A percentile compares a stretch with the other conserved stretches of the same genome.
Evolutionary conservation across 2,888 invertebrate genomes (phyloP).

Genomic region (Gibbula magus): DNA sequence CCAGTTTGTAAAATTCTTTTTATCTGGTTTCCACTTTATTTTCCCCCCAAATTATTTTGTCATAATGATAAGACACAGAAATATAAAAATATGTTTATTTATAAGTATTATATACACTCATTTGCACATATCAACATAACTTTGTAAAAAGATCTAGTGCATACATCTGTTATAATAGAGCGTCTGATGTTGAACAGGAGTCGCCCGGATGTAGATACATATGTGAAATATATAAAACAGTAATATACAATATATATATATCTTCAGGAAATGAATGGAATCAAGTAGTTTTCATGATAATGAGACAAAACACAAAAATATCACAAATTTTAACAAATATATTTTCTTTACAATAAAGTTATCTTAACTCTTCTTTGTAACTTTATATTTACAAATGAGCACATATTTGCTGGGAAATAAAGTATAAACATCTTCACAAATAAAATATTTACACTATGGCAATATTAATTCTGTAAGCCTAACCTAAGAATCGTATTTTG

Average conservation of each 20-base stretch:
- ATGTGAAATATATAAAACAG: not conserved
- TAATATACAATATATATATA: not conserved
- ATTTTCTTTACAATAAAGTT: not conserved
- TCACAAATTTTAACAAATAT: not conserved
- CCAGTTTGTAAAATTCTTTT: too few species aligned
- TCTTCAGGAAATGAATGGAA: not conserved
- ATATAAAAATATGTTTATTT: constrained; percentile 8
- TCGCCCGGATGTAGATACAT: not conserved
- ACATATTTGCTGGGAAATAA: not conserved
- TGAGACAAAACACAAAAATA: constrained; percentile 7
- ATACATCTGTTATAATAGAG: not conserved
- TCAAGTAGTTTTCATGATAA: not conserved
- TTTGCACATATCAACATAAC: not conserved
- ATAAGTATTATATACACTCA: not conserved
- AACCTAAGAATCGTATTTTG: not conserved
- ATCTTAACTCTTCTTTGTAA: not conserved
- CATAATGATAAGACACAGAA: too few species aligned
- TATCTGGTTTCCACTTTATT: too few species aligned
- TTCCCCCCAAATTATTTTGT: too few species aligned
- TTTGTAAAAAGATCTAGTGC: not conserved
- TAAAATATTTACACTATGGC: not conserved
- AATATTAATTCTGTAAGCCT: not conserved
- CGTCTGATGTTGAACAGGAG: not conserved
- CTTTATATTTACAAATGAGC: not conserved
- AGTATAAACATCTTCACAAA: not conserved